These are phyloP conservation scores for Rhadina sibilatrix DNA, from an alignment of 2,113 vertebrate species.

Conservation along the genomic window DNA sequence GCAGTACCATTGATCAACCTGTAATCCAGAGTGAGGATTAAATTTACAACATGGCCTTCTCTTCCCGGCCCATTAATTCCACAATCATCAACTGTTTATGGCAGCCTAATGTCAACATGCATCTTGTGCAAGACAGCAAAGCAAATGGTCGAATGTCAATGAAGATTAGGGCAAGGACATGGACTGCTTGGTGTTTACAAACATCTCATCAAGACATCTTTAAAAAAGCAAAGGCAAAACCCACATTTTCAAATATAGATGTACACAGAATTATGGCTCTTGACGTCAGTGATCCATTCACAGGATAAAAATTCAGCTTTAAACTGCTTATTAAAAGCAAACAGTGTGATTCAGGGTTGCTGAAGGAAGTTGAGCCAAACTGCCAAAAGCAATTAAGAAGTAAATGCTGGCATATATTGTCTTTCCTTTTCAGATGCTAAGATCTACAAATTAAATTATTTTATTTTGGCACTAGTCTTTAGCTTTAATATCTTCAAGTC, in stretches of 20 bases:
- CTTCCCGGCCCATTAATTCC: constrained; percentile 27
- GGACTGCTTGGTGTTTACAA: neutral
- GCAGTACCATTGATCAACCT: constrained; percentile 33
- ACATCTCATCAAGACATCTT: neutral
- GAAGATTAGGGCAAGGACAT: neutral
- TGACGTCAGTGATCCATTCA: neutral
- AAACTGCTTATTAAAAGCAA: neutral
- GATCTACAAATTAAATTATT: neutral
- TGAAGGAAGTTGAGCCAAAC: neutral
- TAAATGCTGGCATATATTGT: neutral
- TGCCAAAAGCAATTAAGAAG: neutral
- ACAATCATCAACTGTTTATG: constrained; percentile 36
- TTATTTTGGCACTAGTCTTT: neutral
- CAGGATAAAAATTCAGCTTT: neutral
- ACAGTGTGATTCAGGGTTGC: neutral
- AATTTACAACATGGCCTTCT: neutral
- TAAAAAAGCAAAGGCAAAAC: neutral
- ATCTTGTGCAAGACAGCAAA: neutral
- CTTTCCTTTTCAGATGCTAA: neutral
- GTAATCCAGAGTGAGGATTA: constrained; percentile 23
- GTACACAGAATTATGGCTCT: neutral
- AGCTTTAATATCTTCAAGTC: neutral
- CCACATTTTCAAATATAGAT: neutral
- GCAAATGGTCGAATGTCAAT: constrained; percentile 20
- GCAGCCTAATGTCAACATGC: constrained; percentile 48